Conservation (phyloP, 1,140 invertebrate genomes). For the Colletes gigas region DNA sequence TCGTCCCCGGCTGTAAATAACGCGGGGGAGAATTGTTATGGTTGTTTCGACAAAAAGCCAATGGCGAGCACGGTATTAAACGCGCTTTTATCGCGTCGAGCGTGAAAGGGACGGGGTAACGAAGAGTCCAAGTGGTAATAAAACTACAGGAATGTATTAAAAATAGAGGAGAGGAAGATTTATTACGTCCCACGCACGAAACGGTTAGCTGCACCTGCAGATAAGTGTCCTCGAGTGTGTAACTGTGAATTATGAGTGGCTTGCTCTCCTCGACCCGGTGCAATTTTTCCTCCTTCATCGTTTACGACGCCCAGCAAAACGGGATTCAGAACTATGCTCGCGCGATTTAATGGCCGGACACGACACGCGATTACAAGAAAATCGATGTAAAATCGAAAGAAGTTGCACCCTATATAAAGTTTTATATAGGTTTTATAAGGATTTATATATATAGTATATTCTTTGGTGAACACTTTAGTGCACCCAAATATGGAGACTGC, state of each 20-base stretch:
- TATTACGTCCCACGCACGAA: constrained; percentile 19
- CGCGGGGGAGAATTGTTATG: background rate
- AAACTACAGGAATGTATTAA: constrained; percentile 12
- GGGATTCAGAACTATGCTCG: too few species aligned
- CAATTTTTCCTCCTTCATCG: constrained; percentile 42
- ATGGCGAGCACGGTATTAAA: background rate
- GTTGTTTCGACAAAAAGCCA: background rate
- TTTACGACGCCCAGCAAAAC: constrained; percentile 52
- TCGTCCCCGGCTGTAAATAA: too few species aligned
- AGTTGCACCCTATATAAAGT: too few species aligned
- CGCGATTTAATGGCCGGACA: background rate
- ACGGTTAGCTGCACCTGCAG: constrained; percentile 45
- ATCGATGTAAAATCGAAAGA: too few species aligned
- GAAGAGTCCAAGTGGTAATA: background rate
- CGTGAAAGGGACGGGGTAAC: background rate
- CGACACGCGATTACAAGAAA: background rate
- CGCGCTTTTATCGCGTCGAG: background rate
- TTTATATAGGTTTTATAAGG: too few species aligned
- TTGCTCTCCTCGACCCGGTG: constrained; percentile 8
- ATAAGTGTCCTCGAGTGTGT: constrained; percentile 68
- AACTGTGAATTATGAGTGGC: constrained; percentile 67
- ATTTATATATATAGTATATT: too few species aligned
- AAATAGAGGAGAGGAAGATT: constrained; percentile 13
- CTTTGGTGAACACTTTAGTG: too few species aligned
- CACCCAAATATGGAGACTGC: too few species aligned